phyloP scores from a whole-genome alignment of 2,888 invertebrate genomes.

The Eustalomyia histrio region DNA sequence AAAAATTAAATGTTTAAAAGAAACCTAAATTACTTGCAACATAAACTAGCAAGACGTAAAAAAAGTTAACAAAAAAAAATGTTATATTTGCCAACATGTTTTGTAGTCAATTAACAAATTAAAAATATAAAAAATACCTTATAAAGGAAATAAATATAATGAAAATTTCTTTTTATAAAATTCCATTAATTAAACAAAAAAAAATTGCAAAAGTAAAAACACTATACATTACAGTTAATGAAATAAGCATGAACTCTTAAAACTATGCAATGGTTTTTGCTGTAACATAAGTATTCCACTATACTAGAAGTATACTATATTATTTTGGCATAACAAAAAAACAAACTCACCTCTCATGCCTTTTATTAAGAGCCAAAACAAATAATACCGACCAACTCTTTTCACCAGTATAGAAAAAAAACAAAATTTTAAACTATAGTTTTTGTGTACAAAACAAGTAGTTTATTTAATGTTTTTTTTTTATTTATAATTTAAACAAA shows the following conservation, averaged over 20 bases:
- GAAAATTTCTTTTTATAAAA: not conserved
- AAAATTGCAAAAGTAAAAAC: not conserved
- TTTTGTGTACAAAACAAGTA: not conserved
- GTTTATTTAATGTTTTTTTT: not conserved
- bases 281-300: too few relatives aligned
- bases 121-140: conserved; percentile 54
- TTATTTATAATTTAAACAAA: not conserved
- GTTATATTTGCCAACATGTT: conserved; percentile 1
- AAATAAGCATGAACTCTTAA: conserved; percentile 1
- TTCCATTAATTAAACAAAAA: conserved; percentile 5
- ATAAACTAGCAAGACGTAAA: too few relatives aligned
- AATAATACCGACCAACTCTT: conserved; percentile 11
- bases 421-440: conserved; percentile 23
- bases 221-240: not conserved
- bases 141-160: not conserved
- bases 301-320: too few relatives aligned
- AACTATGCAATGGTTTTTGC: conserved; percentile 47
- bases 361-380: conserved; percentile 46
- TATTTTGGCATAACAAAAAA: conserved; percentile 2
- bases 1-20: too few relatives aligned
- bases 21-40: too few relatives aligned
- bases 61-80: too few relatives aligned
- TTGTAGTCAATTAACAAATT: conserved; percentile 76
- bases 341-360: conserved; percentile 10
- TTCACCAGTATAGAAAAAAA: conserved; percentile 4